Base-by-base conservation (phyloP, 2,888 invertebrate species). In the Pseudoips prasinana region DNA sequence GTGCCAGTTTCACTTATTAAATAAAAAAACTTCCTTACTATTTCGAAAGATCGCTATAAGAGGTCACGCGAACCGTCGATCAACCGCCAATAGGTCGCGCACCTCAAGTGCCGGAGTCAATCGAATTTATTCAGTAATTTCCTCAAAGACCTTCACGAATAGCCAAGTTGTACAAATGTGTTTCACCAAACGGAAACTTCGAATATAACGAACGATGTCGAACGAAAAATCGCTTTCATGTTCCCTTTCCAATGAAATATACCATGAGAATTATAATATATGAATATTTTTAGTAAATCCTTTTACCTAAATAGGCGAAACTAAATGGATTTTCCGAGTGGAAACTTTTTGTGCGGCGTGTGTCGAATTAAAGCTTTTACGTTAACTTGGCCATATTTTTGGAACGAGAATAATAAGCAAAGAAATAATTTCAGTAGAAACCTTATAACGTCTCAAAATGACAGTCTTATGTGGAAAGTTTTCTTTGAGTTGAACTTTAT, bases 111-210 rank as follows among this genome's bases (percentile, higher is more conserved):
- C 58, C 58, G 63, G 64, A 76, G 73, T 75, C 77, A 81, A 83
- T 81, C 75, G 78, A 81, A 81, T 81, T 80, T 82, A 80, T 81
- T 75, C 73, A 79, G 75, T 77, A 79, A 83, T 81, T 80, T 80
- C 81, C 82, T 73, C 49, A 56, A 34, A 32, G 67, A 72, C 68
- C 60, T 69, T 65, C 54, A 59, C 63, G 63, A 75, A 73, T 71
- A 64, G 68, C 62, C 57, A 64, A 68, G 63, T 67, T 61, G 59
- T 64, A 64, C 55, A 69, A 72, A 71, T 73, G 64, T 69, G 56
- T 69, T 72, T 43, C 58, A 57, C 61, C 51, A 51, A 65, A 63
- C 52, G 58, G 48, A 60, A 58, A 66, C 60, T 64, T 65, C 59
- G 42, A 50, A 55, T 40, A 56, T 45, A 40, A 43, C 25, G 38